Conservation (phyloP, 2,888 invertebrate species). For the Hedychridium roseum region DNA sequence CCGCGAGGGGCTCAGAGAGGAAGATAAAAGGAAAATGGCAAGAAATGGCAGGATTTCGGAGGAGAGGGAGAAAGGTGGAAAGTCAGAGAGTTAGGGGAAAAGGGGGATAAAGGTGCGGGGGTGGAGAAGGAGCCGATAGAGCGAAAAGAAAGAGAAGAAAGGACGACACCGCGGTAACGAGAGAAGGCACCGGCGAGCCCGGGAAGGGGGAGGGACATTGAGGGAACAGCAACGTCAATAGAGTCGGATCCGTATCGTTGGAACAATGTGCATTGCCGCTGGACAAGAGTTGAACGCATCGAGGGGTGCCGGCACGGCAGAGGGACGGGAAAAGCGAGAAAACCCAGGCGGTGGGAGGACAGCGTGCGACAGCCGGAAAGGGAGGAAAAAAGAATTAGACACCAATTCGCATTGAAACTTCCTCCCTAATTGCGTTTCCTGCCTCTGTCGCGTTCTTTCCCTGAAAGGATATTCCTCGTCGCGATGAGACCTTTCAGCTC, state of each 20-base stretch:
- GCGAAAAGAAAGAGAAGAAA: conserved; percentile 8
- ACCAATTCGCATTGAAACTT: conserved; percentile 27
- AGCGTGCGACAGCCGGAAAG: neutral
- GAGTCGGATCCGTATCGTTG: conserved; percentile 34
- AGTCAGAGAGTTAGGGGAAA: neutral
- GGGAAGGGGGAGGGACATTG: conserved; percentile 20
- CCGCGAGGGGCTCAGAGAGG: conserved; percentile 1
- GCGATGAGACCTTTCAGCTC: no score
- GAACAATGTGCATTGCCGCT: conserved; percentile 32
- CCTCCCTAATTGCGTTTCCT: conserved; percentile 36
- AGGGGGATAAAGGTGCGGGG: neutral
- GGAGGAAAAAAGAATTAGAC: conserved; percentile 27
- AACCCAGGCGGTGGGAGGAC: conserved; percentile 11
- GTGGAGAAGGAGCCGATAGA: neutral
- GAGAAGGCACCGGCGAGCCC: conserved; percentile 14
- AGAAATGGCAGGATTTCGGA: conserved; percentile 6
- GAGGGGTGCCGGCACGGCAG: no score
- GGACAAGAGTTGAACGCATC: conserved; percentile 31
- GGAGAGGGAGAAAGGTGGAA: neutral
- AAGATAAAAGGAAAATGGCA: conserved; percentile 1
- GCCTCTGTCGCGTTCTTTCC: no score
- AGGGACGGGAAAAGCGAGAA: conserved; percentile 19
- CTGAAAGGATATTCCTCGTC: no score
- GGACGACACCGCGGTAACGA: conserved; percentile 10
- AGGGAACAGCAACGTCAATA: conserved; percentile 35